Percentiles rank a stretch among this genome's conserved stretches.
Evolutionary conservation across 2,888 invertebrate genomes (phyloP).

Genomic region (Xylota segnis): DNA sequence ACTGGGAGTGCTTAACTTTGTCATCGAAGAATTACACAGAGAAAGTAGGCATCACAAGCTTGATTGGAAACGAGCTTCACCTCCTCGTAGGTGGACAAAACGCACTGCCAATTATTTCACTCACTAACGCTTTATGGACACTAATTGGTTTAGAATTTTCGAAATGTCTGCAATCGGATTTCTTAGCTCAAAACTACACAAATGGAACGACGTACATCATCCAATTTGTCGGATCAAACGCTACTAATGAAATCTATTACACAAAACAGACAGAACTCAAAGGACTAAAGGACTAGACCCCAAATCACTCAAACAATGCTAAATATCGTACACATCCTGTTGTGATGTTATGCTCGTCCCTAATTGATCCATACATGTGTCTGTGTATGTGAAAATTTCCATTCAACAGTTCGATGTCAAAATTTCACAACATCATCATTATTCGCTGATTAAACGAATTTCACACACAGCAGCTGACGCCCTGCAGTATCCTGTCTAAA

Average conservation of each 20-base stretch:
- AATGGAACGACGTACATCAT: too few relatives aligned
- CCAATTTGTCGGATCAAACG: not conserved
- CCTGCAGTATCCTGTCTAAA: not conserved
- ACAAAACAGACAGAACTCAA: not conserved
- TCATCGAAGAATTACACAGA: too few relatives aligned
- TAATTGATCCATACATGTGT: not conserved
- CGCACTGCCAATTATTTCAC: too few relatives aligned
- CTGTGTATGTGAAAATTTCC: not conserved
- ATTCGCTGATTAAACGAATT: slow-evolving; percentile 10
- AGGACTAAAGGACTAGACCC: not conserved
- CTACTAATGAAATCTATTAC: too few relatives aligned
- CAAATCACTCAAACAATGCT: not conserved
- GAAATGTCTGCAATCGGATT: too few relatives aligned
- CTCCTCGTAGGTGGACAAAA: too few relatives aligned
- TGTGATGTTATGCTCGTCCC: not conserved
- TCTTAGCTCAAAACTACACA: too few relatives aligned
- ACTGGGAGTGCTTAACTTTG: too few relatives aligned
- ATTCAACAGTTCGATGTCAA: not conserved
- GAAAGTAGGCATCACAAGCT: too few relatives aligned
- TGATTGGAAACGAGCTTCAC: too few relatives aligned
- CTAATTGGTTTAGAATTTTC: too few relatives aligned
- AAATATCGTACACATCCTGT: not conserved
- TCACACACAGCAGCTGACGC: not conserved
- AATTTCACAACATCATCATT: slow-evolving; percentile 24
- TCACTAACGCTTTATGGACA: too few relatives aligned